Evolutionary conservation across 2,113 vertebrate species (phyloP).

Genomic region (Gila orcuttii): DNA sequence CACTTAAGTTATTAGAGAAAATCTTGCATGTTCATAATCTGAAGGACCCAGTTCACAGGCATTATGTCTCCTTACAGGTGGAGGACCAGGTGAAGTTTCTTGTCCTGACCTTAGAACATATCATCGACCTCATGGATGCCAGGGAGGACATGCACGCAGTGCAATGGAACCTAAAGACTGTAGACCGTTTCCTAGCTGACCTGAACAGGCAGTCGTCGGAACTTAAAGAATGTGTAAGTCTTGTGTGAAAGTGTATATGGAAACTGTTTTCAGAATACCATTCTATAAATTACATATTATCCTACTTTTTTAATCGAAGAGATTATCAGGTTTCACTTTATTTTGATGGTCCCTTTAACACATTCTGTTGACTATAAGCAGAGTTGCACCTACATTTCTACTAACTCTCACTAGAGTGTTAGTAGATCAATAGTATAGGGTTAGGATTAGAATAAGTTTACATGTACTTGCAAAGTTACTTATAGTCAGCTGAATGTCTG

Average conservation of each 20-base stretch:
- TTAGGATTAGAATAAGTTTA: too few species aligned
- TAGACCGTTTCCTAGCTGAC: slow-evolving; percentile 31
- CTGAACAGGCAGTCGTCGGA: slow-evolving; percentile 31
- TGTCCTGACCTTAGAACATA: slow-evolving; percentile 31
- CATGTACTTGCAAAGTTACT: too few species aligned
- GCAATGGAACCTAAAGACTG: not conserved
- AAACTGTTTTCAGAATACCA: not conserved
- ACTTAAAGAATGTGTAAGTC: slow-evolving; percentile 52
- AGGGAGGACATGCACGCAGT: not conserved
- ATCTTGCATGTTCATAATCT: not conserved
- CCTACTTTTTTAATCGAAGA: not conserved
- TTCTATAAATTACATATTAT: not conserved
- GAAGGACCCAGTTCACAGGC: not conserved
- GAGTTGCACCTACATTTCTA: too few species aligned
- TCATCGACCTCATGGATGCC: slow-evolving; percentile 9
- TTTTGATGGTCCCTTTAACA: too few species aligned
- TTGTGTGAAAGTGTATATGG: not conserved
- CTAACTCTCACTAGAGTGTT: too few species aligned
- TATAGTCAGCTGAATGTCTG: too few species aligned
- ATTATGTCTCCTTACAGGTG: slow-evolving; percentile 19
- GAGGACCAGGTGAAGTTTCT: slow-evolving; percentile 48
- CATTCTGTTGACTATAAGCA: too few species aligned
- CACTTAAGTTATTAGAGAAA: not conserved
- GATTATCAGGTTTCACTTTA: not conserved
- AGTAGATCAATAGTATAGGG: too few species aligned